These are phyloP conservation scores for Hippopotamyrus pictus DNA, from an alignment of 2,797 vertebrate species.

Conservation along the genomic window DNA sequence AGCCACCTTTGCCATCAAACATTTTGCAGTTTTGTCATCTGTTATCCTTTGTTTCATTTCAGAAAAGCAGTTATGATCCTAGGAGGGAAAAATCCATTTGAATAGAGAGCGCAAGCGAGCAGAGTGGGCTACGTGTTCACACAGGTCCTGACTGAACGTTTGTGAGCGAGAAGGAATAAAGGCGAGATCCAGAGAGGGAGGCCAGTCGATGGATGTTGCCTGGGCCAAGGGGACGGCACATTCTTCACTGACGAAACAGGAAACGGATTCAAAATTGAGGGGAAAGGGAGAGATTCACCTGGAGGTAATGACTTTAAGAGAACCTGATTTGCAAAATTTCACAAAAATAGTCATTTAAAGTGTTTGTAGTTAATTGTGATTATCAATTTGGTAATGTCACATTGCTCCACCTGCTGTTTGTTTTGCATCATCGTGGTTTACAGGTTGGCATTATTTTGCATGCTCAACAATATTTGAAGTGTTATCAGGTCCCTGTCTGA, in stretches of 20 bases:
- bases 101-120: not conserved
- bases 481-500: not conserved
- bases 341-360: not conserved
- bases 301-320: slow-evolving; percentile 53
- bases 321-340: not conserved
- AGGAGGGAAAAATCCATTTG: not conserved
- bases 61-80: slow-evolving; percentile 13
- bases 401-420: slow-evolving; percentile 11
- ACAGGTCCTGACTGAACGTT: not conserved
- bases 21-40: not conserved
- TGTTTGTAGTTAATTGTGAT: not conserved
- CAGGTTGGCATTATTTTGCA: not conserved
- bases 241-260: slow-evolving; percentile 71
- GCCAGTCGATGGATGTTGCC: slow-evolving; percentile 77
- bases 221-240: slow-evolving; percentile 68
- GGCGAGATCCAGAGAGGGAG: slow-evolving; percentile 48
- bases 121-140: not conserved
- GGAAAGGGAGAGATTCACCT: slow-evolving; percentile 73
- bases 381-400: not conserved
- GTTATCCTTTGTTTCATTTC: not conserved
- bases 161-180: slow-evolving; percentile 32
- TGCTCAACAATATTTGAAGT: not conserved
- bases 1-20: not conserved
- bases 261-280: slow-evolving; percentile 76
- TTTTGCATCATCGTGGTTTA: not conserved